These are phyloP conservation scores for Pontoporia blainvillei DNA, from an alignment of 2,113 vertebrate species.

Conservation along the genomic window DNA sequence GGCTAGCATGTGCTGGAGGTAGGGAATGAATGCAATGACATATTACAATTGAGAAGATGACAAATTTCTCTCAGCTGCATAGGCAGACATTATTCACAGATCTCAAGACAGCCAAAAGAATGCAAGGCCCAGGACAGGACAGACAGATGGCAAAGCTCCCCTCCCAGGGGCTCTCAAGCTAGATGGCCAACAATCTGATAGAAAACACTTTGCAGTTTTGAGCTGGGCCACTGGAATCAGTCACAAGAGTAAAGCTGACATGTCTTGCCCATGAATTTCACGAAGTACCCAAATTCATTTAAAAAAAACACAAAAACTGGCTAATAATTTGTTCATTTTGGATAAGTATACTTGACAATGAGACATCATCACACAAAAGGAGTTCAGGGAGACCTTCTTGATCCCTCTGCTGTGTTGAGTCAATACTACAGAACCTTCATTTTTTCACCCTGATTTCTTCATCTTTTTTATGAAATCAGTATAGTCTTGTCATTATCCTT, in stretches of 20 bases:
- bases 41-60: constrained; percentile 24
- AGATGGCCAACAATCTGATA: background rate
- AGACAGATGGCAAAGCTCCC: background rate
- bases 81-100: background rate
- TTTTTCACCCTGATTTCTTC: background rate
- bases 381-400: background rate
- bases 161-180: background rate
- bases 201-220: background rate
- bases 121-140: background rate
- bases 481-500: background rate
- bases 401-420: background rate
- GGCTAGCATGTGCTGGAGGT: background rate
- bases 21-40: background rate
- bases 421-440: background rate
- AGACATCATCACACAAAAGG: background rate
- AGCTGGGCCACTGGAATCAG: background rate
- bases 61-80: background rate
- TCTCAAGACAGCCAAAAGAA: background rate
- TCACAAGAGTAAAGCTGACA: background rate
- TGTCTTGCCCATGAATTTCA: background rate
- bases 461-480: background rate
- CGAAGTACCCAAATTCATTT: background rate
- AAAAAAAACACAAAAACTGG: background rate
- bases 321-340: background rate
- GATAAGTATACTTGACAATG: background rate